Base-by-base conservation (phyloP, 2,888 invertebrate genomes). In the Andrena minutula region DNA sequence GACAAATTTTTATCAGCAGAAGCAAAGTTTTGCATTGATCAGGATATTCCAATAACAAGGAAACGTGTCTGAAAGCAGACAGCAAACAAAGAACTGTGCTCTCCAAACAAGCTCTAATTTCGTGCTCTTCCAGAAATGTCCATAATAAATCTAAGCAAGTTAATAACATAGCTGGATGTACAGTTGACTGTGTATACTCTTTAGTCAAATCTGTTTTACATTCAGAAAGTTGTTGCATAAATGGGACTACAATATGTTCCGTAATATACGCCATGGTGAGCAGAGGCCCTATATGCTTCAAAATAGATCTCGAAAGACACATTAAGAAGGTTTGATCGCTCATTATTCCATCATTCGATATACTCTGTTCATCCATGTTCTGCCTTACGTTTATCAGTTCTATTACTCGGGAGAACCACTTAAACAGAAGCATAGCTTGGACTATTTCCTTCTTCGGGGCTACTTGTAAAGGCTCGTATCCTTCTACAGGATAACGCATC, bases 231-330 rank as follows among this genome's bases (percentile, higher is more conserved):
- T 91, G 89, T 58, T 92, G 93, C 68, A 95, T 72, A 93, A 95
- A 92, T 0, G 96, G 95, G 53, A 97, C 94, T 74, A 97, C 94
- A 81, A 96, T 95, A 10, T 95, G 95, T 72, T 97, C 97, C 28
- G 96, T 96, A 20, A 97, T 95, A 90, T 97, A 97, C 0, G 96
- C 95, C 58, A 96, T 94, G 0, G 95, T 95, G 47, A 97, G 93
- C 2, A 96, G 93, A 3, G 95, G 95, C 0, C 96, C 96, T 35
- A 97, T 91, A 80, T 96, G 95, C 60, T 96, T 95, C 10, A 96
- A 94, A 2, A 97, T 89, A 0, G 88, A 88, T 68, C 91, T 89
- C 16, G 92, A 88, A 12, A 94, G 85, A 72, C 93, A 93, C 87
- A 91, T 89, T 51, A 94, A 79, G 65, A 93, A 92, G 41, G 92